Base-by-base conservation (phyloP, 1,140 invertebrate genomes). In the Halesus radiatus region DNA sequence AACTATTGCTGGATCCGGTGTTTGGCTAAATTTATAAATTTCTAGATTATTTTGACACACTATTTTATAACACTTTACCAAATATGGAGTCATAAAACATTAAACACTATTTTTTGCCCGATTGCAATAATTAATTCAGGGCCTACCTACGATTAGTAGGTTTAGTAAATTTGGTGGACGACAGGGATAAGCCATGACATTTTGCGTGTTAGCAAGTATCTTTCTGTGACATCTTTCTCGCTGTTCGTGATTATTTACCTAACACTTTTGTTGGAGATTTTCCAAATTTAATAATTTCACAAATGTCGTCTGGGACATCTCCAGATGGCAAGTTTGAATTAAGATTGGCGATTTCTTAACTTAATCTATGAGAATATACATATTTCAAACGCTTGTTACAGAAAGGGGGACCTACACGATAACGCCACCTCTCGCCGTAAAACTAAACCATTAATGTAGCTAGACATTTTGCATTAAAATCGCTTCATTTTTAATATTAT, bases 211-310 rank as follows among this genome's bases (percentile, higher is more conserved):
- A 75, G 20, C 68, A 52, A 15, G 54, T 37, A 58, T 26, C 53
- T 79, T 79, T 58, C 62, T 70, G 58, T 78, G 76, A 72, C 66
- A 78, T 78, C 20, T 66, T 37, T 64, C 32, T 54, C 7, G 45
- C 32, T 45, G 29, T 76, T 58, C 32, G 45, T 68, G 62, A 68
- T 54, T 70, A 50, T 68, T 70, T 70, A 68, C n/a, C 64, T 56
- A 52, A 78, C 62, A 72, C 64, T 72, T 52, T 23, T 37, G 37
- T 78, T 78, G 76, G 76, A 78, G n/a, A 50, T 26, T 56, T 66
- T 78, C 76, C 76, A 78, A 78, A 64, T 54, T 78, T 68, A 13
- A 78, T 54, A 76, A 78, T 78, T 78, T 78, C 26, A 78, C 76
- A 70, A 54, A 78, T 37, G 62, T 78, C 76, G 62, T 72, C 76